Conservation (phyloP, 2,888 invertebrate genomes). For the Parochlus steinenii region DNA sequence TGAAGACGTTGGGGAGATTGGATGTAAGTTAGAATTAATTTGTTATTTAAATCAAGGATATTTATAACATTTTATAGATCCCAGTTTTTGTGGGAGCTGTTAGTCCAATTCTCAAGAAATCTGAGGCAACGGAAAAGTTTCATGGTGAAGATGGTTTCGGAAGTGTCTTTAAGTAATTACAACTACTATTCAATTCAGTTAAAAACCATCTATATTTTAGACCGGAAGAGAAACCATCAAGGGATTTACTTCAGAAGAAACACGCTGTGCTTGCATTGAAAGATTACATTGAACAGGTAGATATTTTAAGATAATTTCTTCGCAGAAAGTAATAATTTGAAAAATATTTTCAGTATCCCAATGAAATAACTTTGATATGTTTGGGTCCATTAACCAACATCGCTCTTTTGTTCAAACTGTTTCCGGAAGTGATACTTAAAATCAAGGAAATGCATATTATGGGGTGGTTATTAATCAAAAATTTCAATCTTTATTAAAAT, state of each 20-base stretch:
- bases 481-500: not conserved
- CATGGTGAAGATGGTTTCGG: constrained; percentile 59
- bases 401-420: constrained; percentile 53
- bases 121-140: constrained; percentile 28
- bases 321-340: constrained; percentile 12
- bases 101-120: constrained; percentile 30
- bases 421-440: constrained; percentile 42
- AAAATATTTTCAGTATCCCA: constrained; percentile 25
- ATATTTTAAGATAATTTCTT: constrained; percentile 13
- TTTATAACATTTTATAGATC: constrained; percentile 37
- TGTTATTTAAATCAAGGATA: too few relatives aligned
- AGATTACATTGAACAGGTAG: constrained; percentile 10
- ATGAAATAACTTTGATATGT: constrained; percentile 42
- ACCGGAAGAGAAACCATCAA: constrained; percentile 43
- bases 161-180: constrained; percentile 37
- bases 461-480: constrained; percentile 38
- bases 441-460: constrained; percentile 56
- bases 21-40: constrained; percentile 20
- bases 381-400: constrained; percentile 66
- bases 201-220: constrained; percentile 32
- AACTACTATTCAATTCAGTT: constrained; percentile 29
- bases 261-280: constrained; percentile 7
- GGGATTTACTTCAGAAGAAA: constrained; percentile 27
- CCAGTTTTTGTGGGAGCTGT: constrained; percentile 51
- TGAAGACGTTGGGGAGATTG: constrained; percentile 37